Evolutionary conservation across 2,797 vertebrate genomes (phyloP), one percentile per base, ranked within the genome.

Genomic region (Pampus argenteus): DNA sequence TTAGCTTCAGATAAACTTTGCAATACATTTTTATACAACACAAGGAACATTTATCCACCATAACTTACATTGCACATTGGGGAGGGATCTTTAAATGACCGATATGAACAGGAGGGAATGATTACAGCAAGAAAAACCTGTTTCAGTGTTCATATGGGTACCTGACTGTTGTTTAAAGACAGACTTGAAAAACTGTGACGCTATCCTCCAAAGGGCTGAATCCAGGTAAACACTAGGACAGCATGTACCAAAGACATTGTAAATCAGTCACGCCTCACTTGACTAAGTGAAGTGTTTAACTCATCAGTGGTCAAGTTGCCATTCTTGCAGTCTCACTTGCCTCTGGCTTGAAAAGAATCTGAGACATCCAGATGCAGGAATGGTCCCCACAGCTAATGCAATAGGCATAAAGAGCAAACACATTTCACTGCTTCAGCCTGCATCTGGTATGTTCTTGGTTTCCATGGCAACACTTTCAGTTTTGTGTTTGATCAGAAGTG

Each of bases 391-490:
- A 67, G 52, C 15, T 51, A 54, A 71, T 34, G 34, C 3, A 34
- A 34, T n/a, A 34, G 34, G 34, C 10, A 3, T 34, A 34, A 34
- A 11, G n/a, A 68, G 28, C n/a, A 40, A 40, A 50, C 15, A 54
- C 15, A 42, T 42, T 42, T 42, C 40, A 42, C 40, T 18, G 15
- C 26, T 78, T 70, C 70, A 68, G 70, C 54, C 72, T 55, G 15
- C 6, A 77, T 85, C 82, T 84, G 76, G 74, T 51, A 79, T 69
- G 54, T 52, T 74, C 65, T 67, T 47, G 69, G 87, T 90, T 89
- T 66, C 92, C 88, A 83, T 79, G 78, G 82, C 63, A 86, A 90
- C 84, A 42, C 54, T 38, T 70, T 68, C 66, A 66, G 59, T 74
- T 81, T 80, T 71, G 48, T 66, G 55, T 81, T 84, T 84, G 74